Percentiles rank a stretch among this genome's conserved stretches.
These are phyloP conservation scores for Ormyrus rosae DNA, from an alignment of 2,888 invertebrate genomes.

Conservation along the genomic window DNA sequence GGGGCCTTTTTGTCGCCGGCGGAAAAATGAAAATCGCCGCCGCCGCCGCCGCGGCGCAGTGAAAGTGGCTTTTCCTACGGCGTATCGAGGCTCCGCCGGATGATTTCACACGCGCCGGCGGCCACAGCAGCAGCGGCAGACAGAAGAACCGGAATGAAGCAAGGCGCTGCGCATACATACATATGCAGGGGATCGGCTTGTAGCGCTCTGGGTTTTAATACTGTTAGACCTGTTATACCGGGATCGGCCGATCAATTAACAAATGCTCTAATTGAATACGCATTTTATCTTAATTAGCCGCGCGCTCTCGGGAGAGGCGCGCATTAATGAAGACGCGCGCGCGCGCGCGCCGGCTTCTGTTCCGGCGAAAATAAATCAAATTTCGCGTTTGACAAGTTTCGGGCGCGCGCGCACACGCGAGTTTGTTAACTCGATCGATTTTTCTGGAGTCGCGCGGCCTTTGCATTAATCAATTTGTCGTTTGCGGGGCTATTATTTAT, in stretches of 20 bases:
- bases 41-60: constrained; percentile 7
- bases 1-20: background rate
- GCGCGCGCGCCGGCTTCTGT: background rate
- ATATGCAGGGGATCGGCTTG: constrained; percentile 22
- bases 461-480: too few relatives aligned
- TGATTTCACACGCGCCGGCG: constrained; percentile 50
- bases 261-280: constrained; percentile 54
- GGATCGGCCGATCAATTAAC: constrained; percentile 49
- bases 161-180: constrained; percentile 10
- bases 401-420: too few relatives aligned
- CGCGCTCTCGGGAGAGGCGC: constrained; percentile 20
- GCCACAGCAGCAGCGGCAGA: background rate
- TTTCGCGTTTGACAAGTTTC: too few relatives aligned
- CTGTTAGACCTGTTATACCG: constrained; percentile 54
- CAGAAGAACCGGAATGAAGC: constrained; percentile 46
- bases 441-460: too few relatives aligned
- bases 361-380: background rate
- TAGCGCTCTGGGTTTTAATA: constrained; percentile 49
- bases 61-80: constrained; percentile 50
- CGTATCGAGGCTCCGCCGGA: constrained; percentile 20
- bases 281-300: constrained; percentile 55
- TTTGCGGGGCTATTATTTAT: too few relatives aligned
- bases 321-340: constrained; percentile 29
- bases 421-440: too few relatives aligned
- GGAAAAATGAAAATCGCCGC: constrained; percentile 33